Conservation (phyloP, 1,140 invertebrate species). For the Caenorhabditis latens region DNA sequence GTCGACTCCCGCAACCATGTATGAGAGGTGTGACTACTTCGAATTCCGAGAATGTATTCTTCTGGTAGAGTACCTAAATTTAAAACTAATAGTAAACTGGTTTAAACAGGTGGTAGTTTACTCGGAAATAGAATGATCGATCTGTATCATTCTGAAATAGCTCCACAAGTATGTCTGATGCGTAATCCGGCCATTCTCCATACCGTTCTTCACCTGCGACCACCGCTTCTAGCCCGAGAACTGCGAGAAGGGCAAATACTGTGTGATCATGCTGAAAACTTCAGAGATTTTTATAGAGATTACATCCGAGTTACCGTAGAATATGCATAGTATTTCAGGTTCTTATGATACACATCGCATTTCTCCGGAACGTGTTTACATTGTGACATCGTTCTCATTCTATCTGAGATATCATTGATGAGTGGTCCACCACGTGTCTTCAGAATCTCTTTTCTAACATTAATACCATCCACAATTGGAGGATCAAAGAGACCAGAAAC, state of each 20-base stretch:
- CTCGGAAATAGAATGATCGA: neutral
- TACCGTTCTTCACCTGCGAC: neutral
- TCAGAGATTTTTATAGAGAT: neutral
- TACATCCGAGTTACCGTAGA: constrained; percentile 14
- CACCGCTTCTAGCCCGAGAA: neutral
- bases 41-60: neutral
- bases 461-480: constrained; percentile 25
- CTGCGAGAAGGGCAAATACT: neutral
- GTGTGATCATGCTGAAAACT: constrained; percentile 28
- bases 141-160: neutral
- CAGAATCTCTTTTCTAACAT: constrained; percentile 34
- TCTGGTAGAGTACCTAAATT: constrained; percentile 16
- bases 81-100: too few species aligned
- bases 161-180: neutral
- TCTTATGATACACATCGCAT: neutral
- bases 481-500: constrained; percentile 41
- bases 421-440: constrained; percentile 22
- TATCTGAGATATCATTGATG: constrained; percentile 5
- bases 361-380: neutral
- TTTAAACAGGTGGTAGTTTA: neutral
- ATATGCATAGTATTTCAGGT: constrained; percentile 25
- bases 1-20: neutral
- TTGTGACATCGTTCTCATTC: constrained; percentile 25
- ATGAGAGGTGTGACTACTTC: neutral
- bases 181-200: constrained; percentile 32